phyloP scores from a whole-genome alignment of 1,140 invertebrate species.

The Zaprionus tsacasi region DNA sequence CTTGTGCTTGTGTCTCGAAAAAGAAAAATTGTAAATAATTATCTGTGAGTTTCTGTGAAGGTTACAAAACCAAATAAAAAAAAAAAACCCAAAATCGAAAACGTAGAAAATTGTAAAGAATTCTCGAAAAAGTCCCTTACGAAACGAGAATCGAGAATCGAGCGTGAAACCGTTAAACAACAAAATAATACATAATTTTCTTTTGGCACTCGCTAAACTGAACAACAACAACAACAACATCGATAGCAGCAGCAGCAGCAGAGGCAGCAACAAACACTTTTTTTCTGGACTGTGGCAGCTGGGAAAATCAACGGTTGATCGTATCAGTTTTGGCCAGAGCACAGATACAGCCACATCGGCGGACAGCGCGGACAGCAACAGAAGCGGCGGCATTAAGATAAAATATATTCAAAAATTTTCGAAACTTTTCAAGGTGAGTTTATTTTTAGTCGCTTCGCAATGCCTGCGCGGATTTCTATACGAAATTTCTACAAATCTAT shows the following conservation, averaged over 20 bases:
- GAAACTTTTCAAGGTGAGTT: conserved; percentile 84
- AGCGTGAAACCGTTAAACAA: conserved; percentile 36
- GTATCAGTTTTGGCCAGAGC: conserved; percentile 54
- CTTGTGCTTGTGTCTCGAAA: conserved; percentile 35
- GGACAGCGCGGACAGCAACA: conserved; percentile 5
- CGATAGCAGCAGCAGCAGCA: conserved; percentile 9
- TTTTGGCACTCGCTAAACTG: conserved; percentile 38
- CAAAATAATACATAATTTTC: conserved; percentile 17
- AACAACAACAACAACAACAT: conserved; percentile 28
- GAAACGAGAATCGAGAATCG: conserved; percentile 54
- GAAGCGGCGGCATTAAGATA: conserved; percentile 38
- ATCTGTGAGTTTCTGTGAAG: conserved; percentile 52
- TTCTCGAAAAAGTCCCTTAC: conserved; percentile 50
- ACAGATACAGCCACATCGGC: conserved; percentile 57
- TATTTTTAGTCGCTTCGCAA: conserved; percentile 81
- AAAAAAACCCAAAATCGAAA: conserved; percentile 28
- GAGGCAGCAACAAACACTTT: conserved; percentile 46
- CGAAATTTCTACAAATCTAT: conserved; percentile 48
- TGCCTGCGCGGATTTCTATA: conserved; percentile 78
- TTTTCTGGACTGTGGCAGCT: conserved; percentile 56
- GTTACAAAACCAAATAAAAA: conserved; percentile 40
- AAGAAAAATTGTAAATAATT: conserved; percentile 35
- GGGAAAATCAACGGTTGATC: conserved; percentile 40
- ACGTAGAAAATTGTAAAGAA: not conserved
- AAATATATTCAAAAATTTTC: conserved; percentile 68